phyloP scores from a whole-genome alignment of 2,113 vertebrate genomes.

The Otus sunia region DNA sequence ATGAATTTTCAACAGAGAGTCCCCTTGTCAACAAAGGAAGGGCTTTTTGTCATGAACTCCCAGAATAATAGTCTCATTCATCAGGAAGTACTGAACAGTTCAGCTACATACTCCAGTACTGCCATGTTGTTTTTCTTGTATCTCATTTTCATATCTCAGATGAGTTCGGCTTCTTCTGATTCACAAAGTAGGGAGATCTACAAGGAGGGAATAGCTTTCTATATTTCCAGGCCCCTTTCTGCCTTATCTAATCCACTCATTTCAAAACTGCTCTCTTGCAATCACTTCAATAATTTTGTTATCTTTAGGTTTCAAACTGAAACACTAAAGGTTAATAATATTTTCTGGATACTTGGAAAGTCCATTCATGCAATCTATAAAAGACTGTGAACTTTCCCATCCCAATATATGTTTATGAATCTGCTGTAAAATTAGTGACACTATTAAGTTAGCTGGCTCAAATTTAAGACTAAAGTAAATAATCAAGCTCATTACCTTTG shows the following conservation, averaged over 20 bases:
- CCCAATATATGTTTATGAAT: neutral
- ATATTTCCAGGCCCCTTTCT: neutral
- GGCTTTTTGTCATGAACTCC: neutral
- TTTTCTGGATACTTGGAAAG: neutral
- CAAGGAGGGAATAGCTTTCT: neutral
- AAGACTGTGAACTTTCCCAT: neutral
- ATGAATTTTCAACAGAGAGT: conserved; percentile 11
- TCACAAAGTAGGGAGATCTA: neutral
- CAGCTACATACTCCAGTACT: neutral
- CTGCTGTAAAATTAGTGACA: neutral
- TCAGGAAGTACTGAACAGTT: neutral
- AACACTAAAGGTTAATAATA: neutral
- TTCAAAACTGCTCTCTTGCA: neutral
- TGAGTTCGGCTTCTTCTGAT: neutral
- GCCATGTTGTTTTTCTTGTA: neutral
- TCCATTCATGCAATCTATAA: neutral
- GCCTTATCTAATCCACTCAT: neutral
- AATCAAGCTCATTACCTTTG: conserved; percentile 8
- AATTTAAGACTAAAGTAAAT: conserved; percentile 15
- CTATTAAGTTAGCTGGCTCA: neutral
- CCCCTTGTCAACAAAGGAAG: neutral
- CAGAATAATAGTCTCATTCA: conserved; percentile 29
- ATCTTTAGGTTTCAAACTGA: neutral
- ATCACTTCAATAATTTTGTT: neutral
- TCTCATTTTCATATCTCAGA: neutral